Evolutionary conservation across 1,140 invertebrate species (phyloP).

Genomic region (Papilio helenus): DNA sequence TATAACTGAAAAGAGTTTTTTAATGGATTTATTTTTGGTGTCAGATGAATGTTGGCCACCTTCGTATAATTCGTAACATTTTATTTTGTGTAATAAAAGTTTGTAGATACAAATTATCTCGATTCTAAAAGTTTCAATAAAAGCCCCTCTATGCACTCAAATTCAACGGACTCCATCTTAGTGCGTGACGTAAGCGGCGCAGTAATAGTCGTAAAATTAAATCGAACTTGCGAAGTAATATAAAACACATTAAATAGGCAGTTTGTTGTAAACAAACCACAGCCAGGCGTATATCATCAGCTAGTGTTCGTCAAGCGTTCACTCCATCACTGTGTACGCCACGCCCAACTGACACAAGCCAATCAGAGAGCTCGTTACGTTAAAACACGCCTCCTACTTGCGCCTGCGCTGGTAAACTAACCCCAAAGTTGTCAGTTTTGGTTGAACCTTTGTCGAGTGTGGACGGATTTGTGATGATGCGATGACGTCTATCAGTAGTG

Average conservation of each 20-base stretch:
- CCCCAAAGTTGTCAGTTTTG: conserved; percentile 24
- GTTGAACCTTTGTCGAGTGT: conserved; percentile 42
- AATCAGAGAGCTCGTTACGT: conserved; percentile 56
- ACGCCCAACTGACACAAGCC: conserved; percentile 59
- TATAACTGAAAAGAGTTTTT: too few species aligned
- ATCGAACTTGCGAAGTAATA: conserved; percentile 75
- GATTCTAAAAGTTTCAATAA: neutral
- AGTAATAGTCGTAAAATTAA: conserved; percentile 70
- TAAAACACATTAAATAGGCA: conserved; percentile 79
- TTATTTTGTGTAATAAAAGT: too few species aligned
- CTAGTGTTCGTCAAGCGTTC: conserved; percentile 58
- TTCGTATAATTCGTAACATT: too few species aligned
- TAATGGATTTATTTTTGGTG: too few species aligned
- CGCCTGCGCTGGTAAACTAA: conserved; percentile 55
- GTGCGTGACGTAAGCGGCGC: conserved; percentile 59
- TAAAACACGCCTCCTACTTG: conserved; percentile 67
- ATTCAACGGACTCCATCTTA: conserved; percentile 27
- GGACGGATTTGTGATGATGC: conserved; percentile 49
- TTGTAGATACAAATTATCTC: too few species aligned
- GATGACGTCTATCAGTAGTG: conserved; percentile 75
- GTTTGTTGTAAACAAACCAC: conserved; percentile 79
- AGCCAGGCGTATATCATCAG: conserved; percentile 70
- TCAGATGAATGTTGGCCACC: too few species aligned
- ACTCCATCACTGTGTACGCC: conserved; percentile 61
- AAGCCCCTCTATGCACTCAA: conserved; percentile 6